These are phyloP conservation scores for Xerus rutilus DNA, from an alignment of 2,797 vertebrate genomes.

Conservation along the genomic window DNA sequence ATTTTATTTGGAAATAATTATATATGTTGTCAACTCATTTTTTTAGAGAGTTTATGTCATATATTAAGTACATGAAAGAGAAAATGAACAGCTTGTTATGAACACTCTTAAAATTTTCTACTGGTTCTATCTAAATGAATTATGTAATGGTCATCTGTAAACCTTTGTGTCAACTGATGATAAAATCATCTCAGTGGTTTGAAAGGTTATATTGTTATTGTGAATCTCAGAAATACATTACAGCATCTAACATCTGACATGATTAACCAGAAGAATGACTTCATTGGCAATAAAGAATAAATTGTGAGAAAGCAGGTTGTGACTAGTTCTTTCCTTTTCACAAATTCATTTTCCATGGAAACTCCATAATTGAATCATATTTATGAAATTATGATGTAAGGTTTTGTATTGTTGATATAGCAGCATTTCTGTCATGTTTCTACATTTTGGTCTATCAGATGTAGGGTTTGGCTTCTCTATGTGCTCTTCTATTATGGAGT, in stretches of 20 bases:
- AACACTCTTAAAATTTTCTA: conserved; percentile 67
- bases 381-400: conserved; percentile 25
- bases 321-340: conserved; percentile 59
- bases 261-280: conserved; percentile 67
- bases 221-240: conserved; percentile 59
- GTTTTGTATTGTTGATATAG: conserved; percentile 36
- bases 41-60: background rate
- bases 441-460: conserved; percentile 51
- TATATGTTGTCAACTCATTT: background rate
- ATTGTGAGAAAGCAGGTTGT: background rate
- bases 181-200: conserved; percentile 59
- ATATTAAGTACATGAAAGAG: conserved; percentile 24
- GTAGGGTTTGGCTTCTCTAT: conserved; percentile 56
- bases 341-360: conserved; percentile 42
- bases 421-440: conserved; percentile 44
- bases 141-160: conserved; percentile 52
- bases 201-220: conserved; percentile 64
- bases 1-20: conserved; percentile 15
- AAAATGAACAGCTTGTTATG: conserved; percentile 42
- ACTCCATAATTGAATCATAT: conserved; percentile 7
- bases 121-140: conserved; percentile 21
- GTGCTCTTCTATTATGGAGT: conserved; percentile 42
- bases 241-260: conserved; percentile 33
- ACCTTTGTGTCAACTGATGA: conserved; percentile 39
- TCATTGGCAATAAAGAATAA: conserved; percentile 72